Conservation (phyloP, 1,140 invertebrate genomes). For the Cydia splendana region DNA sequence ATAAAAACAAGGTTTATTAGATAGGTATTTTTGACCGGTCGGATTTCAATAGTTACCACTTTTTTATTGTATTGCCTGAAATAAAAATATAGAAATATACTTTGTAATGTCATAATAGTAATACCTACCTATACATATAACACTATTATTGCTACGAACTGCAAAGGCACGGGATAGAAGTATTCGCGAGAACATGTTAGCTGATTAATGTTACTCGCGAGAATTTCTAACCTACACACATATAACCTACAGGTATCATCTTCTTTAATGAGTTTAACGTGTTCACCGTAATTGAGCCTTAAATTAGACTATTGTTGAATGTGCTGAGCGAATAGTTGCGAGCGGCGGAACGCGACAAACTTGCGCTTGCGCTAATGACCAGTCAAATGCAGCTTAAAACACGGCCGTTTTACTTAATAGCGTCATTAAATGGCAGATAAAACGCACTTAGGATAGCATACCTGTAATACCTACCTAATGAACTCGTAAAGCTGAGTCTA, state of each 20-base stretch:
- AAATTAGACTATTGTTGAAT: slow-evolving; percentile 2
- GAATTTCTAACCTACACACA: slow-evolving; percentile 19
- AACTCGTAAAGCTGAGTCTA: too few relatives aligned
- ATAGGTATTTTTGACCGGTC: too few relatives aligned
- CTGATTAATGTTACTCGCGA: slow-evolving; percentile 8
- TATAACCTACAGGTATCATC: neutral
- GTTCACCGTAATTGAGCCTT: neutral
- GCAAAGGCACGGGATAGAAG: neutral
- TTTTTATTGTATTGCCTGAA: too few relatives aligned
- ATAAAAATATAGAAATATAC: too few relatives aligned
- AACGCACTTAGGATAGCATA: neutral
- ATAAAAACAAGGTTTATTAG: too few relatives aligned
- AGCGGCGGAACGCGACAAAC: neutral
- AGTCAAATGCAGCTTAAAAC: neutral
- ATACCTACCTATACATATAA: too few relatives aligned
- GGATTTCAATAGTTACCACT: too few relatives aligned
- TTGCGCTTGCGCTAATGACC: slow-evolving; percentile 14
- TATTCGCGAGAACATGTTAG: neutral
- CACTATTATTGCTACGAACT: neutral
- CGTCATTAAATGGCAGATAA: slow-evolving; percentile 2
- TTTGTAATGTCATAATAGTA: too few relatives aligned
- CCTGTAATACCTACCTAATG: neutral
- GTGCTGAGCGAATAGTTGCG: neutral
- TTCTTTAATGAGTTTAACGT: slow-evolving; percentile 10
- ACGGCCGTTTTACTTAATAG: slow-evolving; percentile 1